These are phyloP conservation scores for Acleris sparsana DNA, from an alignment of 2,888 invertebrate species.

Conservation along the genomic window DNA sequence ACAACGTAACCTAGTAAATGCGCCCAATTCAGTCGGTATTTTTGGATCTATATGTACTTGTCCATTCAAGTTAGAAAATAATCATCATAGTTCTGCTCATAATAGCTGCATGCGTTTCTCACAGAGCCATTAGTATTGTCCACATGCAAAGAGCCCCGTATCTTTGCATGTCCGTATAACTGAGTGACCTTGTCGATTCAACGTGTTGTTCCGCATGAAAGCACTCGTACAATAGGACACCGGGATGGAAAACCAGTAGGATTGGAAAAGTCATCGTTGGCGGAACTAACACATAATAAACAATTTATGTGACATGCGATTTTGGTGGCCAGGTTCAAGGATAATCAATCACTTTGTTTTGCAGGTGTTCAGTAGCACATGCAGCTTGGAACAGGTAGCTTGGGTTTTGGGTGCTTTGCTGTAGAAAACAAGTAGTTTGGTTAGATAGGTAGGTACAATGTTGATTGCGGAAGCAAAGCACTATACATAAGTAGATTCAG, in stretches of 20 bases:
- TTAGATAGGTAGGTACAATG: no score
- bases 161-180: conserved; percentile 39
- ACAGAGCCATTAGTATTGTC: conserved; percentile 7
- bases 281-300: conserved; percentile 31
- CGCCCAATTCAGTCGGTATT: no score
- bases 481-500: no score
- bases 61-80: background rate
- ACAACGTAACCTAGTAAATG: no score
- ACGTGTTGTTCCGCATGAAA: conserved; percentile 67
- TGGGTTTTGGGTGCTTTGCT: background rate
- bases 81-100: conserved; percentile 18
- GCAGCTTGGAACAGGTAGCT: background rate
- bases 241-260: conserved; percentile 51
- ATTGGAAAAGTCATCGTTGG: conserved; percentile 49
- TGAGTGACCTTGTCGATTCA: conserved; percentile 67
- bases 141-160: conserved; percentile 16
- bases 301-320: conserved; percentile 28
- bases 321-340: conserved; percentile 25
- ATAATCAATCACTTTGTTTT: background rate
- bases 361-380: background rate
- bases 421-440: no score
- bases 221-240: conserved; percentile 57
- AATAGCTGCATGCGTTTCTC: conserved; percentile 34
- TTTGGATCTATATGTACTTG: background rate
- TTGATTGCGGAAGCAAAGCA: no score